Evolutionary conservation across 2,888 invertebrate genomes (phyloP).

Genomic region (Nemotelus nigrinus): DNA sequence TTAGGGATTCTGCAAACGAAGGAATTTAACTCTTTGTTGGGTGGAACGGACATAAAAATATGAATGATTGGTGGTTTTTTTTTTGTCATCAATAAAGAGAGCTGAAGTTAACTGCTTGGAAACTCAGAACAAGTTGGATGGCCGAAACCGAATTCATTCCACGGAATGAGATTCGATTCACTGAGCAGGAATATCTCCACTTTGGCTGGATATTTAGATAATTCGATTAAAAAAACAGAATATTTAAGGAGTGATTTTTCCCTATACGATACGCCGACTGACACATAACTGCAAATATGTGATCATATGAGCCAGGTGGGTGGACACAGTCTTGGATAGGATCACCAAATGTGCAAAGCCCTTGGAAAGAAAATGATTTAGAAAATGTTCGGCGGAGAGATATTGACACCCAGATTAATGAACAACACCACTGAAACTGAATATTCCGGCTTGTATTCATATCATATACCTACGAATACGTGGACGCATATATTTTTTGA

Average conservation of each 20-base stretch:
- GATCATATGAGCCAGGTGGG: slow-evolving; percentile 83
- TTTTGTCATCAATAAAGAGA: slow-evolving; percentile 73
- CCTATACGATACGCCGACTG: slow-evolving; percentile 77
- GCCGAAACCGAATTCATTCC: slow-evolving; percentile 85
- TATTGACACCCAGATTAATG: slow-evolving; percentile 68
- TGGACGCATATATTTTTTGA: slow-evolving; percentile 83
- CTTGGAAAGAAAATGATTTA: slow-evolving; percentile 81
- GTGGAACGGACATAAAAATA: slow-evolving; percentile 87
- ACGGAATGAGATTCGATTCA: slow-evolving; percentile 89
- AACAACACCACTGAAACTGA: slow-evolving; percentile 69
- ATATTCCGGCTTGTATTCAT: slow-evolving; percentile 87
- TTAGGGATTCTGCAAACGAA: slow-evolving; percentile 78
- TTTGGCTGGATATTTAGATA: slow-evolving; percentile 84
- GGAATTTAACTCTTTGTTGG: slow-evolving; percentile 87
- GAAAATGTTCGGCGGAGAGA: slow-evolving; percentile 88
- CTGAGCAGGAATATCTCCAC: slow-evolving; percentile 80
- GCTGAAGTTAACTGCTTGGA: slow-evolving; percentile 78
- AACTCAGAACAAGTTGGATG: slow-evolving; percentile 73
- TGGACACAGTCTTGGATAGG: slow-evolving; percentile 86
- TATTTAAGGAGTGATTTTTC: slow-evolving; percentile 88
- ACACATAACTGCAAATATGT: slow-evolving; percentile 80
- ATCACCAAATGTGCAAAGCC: slow-evolving; percentile 93
- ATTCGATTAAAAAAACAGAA: slow-evolving; percentile 73
- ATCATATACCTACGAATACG: slow-evolving; percentile 83
- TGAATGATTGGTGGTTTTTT: slow-evolving; percentile 83